Percentiles rank a stretch among this genome's conserved stretches.
These are phyloP conservation scores for Hiodon alosoides DNA, from an alignment of 2,113 vertebrate species.

Conservation along the genomic window DNA sequence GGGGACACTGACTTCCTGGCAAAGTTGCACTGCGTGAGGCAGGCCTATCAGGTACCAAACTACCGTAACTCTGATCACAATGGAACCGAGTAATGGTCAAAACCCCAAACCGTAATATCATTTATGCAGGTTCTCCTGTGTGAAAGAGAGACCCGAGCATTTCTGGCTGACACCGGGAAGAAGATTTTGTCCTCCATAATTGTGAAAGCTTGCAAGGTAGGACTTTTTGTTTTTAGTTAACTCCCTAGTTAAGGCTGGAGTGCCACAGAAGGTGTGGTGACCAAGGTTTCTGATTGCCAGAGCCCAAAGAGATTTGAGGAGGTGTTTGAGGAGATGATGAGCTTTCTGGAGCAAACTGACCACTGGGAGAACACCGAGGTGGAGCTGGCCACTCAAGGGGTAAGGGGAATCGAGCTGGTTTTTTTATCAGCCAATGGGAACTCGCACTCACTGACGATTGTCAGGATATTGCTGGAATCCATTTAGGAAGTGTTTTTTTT, in stretches of 20 bases:
- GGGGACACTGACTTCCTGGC: constrained; percentile 91
- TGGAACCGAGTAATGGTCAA: not conserved
- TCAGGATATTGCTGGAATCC: not conserved
- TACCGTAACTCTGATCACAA: not conserved
- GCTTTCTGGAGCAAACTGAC: constrained; percentile 82
- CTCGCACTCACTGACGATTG: not conserved
- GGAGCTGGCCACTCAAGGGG: constrained; percentile 85
- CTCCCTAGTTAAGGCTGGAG: not conserved
- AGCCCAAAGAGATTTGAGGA: constrained; percentile 94
- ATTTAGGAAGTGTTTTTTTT: not conserved
- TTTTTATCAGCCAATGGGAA: not conserved
- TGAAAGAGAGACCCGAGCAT: constrained; percentile 77
- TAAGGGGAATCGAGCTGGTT: constrained; percentile 44
- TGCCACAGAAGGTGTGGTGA: not conserved
- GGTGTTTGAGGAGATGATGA: constrained; percentile 91
- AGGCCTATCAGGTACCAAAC: constrained; percentile 82
- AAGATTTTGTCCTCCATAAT: constrained; percentile 89
- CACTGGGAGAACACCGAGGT: constrained; percentile 86
- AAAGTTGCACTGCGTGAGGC: constrained; percentile 89
- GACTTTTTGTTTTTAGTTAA: not conserved
- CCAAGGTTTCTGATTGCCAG: constrained; percentile 51
- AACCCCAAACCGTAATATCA: no score
- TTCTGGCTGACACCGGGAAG: constrained; percentile 86
- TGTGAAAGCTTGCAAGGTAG: constrained; percentile 83
- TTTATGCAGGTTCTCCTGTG: constrained; percentile 77